phyloP scores from a whole-genome alignment of 2,888 invertebrate species.

The Orchesella flavescens region DNA sequence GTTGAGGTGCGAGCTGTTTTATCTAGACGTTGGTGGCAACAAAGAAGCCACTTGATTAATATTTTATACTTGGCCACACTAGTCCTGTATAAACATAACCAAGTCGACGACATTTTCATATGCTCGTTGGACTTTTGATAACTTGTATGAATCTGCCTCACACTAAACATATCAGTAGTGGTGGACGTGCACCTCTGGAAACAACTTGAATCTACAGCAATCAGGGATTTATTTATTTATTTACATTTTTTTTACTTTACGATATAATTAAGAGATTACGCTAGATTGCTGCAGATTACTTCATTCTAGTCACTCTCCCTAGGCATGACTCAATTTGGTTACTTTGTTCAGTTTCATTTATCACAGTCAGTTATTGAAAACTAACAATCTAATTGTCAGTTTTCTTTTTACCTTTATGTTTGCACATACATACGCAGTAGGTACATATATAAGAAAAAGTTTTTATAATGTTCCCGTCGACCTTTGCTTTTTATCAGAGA shows the following conservation, averaged over 20 bases:
- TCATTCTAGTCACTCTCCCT: background rate
- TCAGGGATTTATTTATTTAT: background rate
- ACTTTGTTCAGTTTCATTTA: constrained; percentile 21
- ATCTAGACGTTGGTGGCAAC: constrained; percentile 53
- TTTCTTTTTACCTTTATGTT: background rate
- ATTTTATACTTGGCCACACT: constrained; percentile 16
- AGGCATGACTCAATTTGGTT: background rate
- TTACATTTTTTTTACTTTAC: background rate
- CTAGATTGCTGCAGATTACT: background rate
- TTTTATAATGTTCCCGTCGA: too few species aligned
- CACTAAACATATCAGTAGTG: too few species aligned
- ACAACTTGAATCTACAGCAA: too few species aligned
- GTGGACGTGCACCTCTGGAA: too few species aligned
- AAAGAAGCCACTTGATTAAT: constrained; percentile 58
- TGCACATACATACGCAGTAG: too few species aligned
- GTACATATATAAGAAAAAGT: too few species aligned
- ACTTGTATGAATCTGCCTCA: background rate
- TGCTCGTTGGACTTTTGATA: background rate
- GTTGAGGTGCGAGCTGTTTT: constrained; percentile 59
- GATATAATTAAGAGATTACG: constrained; percentile 45
- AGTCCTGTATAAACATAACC: background rate
- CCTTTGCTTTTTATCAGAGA: too few species aligned
- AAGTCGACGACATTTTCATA: background rate
- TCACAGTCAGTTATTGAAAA: constrained; percentile 29
- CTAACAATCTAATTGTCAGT: constrained; percentile 33